Conservation (phyloP, 2,797 vertebrate species). For the Podarcis siculus region DNA sequence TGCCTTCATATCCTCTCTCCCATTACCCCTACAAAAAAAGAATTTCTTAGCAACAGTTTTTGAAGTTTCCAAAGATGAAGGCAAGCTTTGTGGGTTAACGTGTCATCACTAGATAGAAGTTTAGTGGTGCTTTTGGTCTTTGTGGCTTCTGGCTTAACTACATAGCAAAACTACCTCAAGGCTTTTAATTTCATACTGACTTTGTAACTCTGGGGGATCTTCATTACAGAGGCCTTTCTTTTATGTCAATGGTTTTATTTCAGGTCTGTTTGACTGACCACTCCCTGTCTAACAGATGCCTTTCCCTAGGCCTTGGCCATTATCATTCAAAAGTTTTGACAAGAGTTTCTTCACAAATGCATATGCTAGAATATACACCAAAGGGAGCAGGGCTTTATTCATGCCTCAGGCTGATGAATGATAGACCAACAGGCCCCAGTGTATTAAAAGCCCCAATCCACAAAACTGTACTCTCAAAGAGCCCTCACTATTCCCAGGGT, state of each 20-base stretch:
- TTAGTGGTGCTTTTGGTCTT: not conserved
- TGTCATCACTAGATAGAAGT: not conserved
- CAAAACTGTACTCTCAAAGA: not conserved
- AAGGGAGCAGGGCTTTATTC: not conserved
- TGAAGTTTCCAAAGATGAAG: not conserved
- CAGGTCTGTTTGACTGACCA: not conserved
- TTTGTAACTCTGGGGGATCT: not conserved
- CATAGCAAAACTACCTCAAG: not conserved
- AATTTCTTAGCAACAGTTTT: not conserved
- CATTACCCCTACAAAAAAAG: not conserved
- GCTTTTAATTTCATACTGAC: not conserved
- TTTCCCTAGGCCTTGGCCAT: not conserved
- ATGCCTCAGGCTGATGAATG: conserved; percentile 4
- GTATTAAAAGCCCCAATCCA: not conserved
- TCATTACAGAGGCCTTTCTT: not conserved
- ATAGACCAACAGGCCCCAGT: not conserved
- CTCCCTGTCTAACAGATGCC: not conserved
- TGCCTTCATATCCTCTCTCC: not conserved
- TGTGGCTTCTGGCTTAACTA: not conserved
- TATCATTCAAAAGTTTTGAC: not conserved
- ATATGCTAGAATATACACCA: not conserved
- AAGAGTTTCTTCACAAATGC: not conserved
- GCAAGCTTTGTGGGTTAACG: accelerated
- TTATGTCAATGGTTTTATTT: not conserved
- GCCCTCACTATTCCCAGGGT: not conserved